These are phyloP conservation scores for Cebidichthys violaceus DNA, from an alignment of 2,113 vertebrate genomes.

Conservation along the genomic window DNA sequence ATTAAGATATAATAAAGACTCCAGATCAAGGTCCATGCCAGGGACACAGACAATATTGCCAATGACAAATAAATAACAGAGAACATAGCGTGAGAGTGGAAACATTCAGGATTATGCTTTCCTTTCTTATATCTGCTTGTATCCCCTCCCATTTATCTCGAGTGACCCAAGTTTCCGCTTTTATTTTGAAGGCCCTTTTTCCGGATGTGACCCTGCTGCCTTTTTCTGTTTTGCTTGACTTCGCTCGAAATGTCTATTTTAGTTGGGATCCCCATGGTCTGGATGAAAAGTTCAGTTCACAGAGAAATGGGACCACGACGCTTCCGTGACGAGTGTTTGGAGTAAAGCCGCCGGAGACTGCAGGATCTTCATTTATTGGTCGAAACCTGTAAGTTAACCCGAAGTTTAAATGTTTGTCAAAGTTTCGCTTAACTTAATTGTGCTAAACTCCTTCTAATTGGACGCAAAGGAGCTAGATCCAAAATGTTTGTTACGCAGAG, in stretches of 20 bases:
- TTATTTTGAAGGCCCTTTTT: conserved; percentile 55
- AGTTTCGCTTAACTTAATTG: neutral
- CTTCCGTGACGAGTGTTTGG: conserved; percentile 46
- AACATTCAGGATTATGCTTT: too few relatives aligned
- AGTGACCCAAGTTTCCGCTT: neutral
- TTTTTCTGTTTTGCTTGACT: conserved; percentile 18
- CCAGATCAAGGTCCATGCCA: too few relatives aligned
- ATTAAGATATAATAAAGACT: too few relatives aligned
- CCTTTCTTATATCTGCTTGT: neutral
- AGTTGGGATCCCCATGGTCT: neutral
- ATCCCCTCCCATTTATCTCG: neutral
- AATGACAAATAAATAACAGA: neutral
- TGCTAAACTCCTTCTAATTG: neutral
- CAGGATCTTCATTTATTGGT: neutral
- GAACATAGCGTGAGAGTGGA: neutral
- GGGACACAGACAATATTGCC: neutral
- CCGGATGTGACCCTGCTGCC: rapidly evolving
- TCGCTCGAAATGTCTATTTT: neutral
- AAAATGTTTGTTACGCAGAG: neutral
- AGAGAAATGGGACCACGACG: conserved; percentile 56
- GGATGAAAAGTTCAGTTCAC: conserved; percentile 41
- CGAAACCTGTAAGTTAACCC: conserved; percentile 63
- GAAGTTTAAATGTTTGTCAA: conserved; percentile 3
- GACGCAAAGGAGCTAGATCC: neutral
- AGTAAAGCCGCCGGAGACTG: neutral